A percentile compares a stretch with the other conserved stretches of the same genome.
Conservation (phyloP, 1,140 invertebrate genomes). For the Neotoxoptera formosana region DNA sequence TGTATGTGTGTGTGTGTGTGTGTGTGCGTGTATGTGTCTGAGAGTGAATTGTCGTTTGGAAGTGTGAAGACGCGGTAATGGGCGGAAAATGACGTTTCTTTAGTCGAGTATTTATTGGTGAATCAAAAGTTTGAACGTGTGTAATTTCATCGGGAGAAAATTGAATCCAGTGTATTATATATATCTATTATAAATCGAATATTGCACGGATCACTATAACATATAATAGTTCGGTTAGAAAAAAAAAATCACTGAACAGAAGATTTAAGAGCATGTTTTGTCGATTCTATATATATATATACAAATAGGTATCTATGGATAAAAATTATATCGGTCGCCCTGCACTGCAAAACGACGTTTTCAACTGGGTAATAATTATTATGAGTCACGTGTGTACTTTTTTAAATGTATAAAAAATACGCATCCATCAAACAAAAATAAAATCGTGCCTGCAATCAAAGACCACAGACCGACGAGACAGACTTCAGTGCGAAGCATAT, state of each 20-base stretch:
- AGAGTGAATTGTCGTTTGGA: not conserved
- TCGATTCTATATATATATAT: not conserved
- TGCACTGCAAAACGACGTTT: not conserved
- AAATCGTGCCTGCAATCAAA: not conserved
- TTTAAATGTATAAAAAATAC: not conserved
- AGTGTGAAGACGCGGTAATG: not conserved
- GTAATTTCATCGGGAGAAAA: not conserved
- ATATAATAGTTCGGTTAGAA: not conserved
- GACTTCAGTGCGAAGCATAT: not conserved
- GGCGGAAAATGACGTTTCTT: slow-evolving; percentile 18
- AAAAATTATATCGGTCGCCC: not conserved
- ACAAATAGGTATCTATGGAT: not conserved
- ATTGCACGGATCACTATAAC: not conserved
- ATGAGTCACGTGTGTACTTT: not conserved
- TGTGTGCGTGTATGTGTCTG: too few species aligned
- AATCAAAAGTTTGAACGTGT: slow-evolving; percentile 6
- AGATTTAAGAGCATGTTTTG: not conserved
- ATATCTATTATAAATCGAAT: not conserved
- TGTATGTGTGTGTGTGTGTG: too few species aligned
- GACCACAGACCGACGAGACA: not conserved
- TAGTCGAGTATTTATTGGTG: not conserved
- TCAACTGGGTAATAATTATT: not conserved
- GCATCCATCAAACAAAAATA: not conserved
- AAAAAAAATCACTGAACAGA: not conserved
- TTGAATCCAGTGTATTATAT: not conserved